Evolutionary conservation across 2,113 vertebrate genomes (phyloP), one percentile per base, ranked within the genome.

Genomic region (Ictalurus punctatus): DNA sequence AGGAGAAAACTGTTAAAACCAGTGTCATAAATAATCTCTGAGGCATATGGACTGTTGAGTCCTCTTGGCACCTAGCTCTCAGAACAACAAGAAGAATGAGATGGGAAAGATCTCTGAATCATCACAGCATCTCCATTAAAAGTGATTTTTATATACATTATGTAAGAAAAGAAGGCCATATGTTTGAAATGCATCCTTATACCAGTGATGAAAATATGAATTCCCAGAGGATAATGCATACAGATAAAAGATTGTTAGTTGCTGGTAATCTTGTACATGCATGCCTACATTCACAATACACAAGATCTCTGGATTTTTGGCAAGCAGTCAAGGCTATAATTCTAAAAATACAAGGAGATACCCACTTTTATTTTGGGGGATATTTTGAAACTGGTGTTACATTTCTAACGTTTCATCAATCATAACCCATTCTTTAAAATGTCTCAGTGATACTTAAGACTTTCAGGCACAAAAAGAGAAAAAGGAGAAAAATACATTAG

Each of bases 381-480:
- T n/a, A 59, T 61, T 19, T 78, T 67, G 52, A 87, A 88, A 27
- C 56, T 37, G 40, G 34, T 25, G 17, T 59, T 74, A 78, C 6
- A 54, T 78, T 59, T 59, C 48, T 67, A 56, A 56, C 13, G 1
- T 1, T 56, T 61, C 54, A 65, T 21, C 6, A 3, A 14, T 74
- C 40, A 73, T 34, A 81, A 85, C 54, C 44, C 5, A 19, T 61
- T 86, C n/a, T 84, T 90, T 84, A 79, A 81, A 84, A 83, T 65
- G 4, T 73, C 6, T 25, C 13, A 76, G n/a, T 71, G 87, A 88
- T 61, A 80, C 37, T 85, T 89, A 90, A 94, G 93, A 93, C 92
- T 94, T 91, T 48, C 90, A 92, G 84, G 83, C 87, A 89, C 92
- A 92, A 91, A 89, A 78, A 89, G 17, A 21, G 17, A 52, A 81